Base-by-base conservation (phyloP, 2,797 vertebrate genomes). In the Chelidonichthys spinosus region DNA sequence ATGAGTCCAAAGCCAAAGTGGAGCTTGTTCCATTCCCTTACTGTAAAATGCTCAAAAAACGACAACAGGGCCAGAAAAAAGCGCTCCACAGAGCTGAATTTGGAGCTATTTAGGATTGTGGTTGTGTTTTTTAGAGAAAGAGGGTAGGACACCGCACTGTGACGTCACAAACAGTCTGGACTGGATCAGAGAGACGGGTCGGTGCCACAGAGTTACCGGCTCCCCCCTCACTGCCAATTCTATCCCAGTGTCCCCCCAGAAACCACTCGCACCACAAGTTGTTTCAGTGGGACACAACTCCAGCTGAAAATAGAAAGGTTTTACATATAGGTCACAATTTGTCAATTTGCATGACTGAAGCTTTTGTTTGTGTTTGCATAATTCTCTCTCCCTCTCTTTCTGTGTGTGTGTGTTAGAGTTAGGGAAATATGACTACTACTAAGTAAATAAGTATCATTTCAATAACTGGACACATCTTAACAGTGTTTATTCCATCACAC, bases 161-260 rank as follows among this genome's bases (percentile, higher is more conserved):
- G 92, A 93, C 91, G 88, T 92, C 83, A 86, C 90, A 89, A 85
- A 84, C 76, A 73, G 89, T 93, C 92, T 94, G 94, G 89, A 93
- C 85, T 92, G 78, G 93, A 93, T 94, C 93, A 94, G 77, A 86
- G 76, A 76, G 87, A 87, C 62, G 60, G 84, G 79, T 59, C 64
- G 40, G 65, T 88, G 83, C 90, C 90, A 55, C 89, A 84, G 77
- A 83, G 74, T 79, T 86, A 80, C 81, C 46, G 50, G 55, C 66
- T 66, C 76, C 74, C 53, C 66, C 53, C 60, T 82, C 66, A 32
- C 67, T 82, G 79, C 85, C 86, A 86, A 71, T 80, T 88, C 80
- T 79, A 70, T 83, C 85, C 82, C 68, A 76, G 75, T 78, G 75
- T 71, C 75, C 69, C 87, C 77, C 78, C 47, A 63, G 60, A 87